Evolutionary conservation across 2,113 vertebrate genomes (phyloP), one percentile per base, ranked within the genome.

Genomic region (Sebastes schlegelii): DNA sequence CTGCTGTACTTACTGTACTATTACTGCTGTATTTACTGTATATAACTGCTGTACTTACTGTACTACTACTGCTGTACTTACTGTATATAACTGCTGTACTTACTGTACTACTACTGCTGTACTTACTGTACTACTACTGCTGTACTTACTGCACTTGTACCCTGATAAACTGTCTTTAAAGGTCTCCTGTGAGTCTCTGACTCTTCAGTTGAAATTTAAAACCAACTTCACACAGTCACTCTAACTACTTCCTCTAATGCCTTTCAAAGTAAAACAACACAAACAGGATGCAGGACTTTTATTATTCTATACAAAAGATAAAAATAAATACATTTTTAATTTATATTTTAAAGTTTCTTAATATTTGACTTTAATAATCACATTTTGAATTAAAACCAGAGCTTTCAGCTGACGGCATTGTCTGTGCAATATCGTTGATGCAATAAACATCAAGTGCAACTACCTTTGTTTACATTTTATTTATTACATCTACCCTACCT

Each of bases 191-290:
- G 17, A 57, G 23, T 54, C 8, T 43, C 49, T 46, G 34, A 16
- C 62, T n/a, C 6, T 46, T 45, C n/a, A 79, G 14, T 54, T 80
- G 85, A 85, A 83, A 67, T n/a, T 43, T 64, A 62, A 87, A 87
- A 72, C 70, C 77, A 19, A 19, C 51, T 10, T 23, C 12, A 23
- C n/a, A 43, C 26, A 40, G 26, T 26, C 26, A n/a, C 12, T 26
- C 2, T 8, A 13, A 51, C 46, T 2, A 76, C 87, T 77, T 80
- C 68, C 79, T 76, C 11, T 52, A 0, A 42, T 0, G 40, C 62
- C 40, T 82, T 86, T 87, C 90, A 91, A 71, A 88, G 9, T 86
- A 85, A 91, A 85, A 11, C 42, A 16, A 26, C 11, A 13, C 11
- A 49, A 49, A 13, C 48, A 49, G 48, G 48, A 49, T 49, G 11